Evolutionary conservation across 1,140 invertebrate genomes (phyloP).

Genomic region (Helicoverpa armigera): DNA sequence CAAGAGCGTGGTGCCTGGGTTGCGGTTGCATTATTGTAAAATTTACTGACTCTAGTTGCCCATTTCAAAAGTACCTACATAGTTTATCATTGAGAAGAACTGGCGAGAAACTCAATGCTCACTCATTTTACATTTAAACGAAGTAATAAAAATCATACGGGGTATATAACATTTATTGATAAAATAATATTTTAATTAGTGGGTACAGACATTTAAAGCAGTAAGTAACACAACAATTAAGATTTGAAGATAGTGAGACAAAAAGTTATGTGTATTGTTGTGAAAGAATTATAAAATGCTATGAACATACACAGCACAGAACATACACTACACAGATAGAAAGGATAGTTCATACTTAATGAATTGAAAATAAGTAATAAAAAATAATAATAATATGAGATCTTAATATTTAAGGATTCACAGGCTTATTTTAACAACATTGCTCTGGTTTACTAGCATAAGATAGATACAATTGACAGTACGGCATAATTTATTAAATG

Average conservation of each 20-base stretch:
- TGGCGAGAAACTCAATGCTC: no score
- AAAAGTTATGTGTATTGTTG: background rate
- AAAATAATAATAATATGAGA: slow-evolving; percentile 1
- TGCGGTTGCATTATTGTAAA: no score
- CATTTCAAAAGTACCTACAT: no score
- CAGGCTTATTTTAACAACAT: slow-evolving; percentile 15
- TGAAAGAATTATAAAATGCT: background rate
- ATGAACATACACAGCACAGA: background rate
- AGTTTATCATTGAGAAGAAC: background rate
- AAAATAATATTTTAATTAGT: slow-evolving; percentile 25
- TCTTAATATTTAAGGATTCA: slow-evolving; percentile 27
- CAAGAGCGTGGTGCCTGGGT: no score
- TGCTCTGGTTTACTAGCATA: slow-evolving; percentile 20
- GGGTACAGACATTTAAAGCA: slow-evolving; percentile 36
- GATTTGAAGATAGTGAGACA: slow-evolving; percentile 4
- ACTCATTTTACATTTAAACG: no score
- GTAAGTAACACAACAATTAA: background rate
- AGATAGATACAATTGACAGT: slow-evolving; percentile 20
- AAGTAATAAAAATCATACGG: background rate
- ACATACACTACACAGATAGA: no score
- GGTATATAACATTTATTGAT: slow-evolving; percentile 29
- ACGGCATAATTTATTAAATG: slow-evolving; percentile 5
- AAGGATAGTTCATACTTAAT: background rate
- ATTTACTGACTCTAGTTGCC: no score
- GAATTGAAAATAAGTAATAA: background rate